phyloP scores from a whole-genome alignment of 2,797 vertebrate species.

The Clangula hyemalis region DNA sequence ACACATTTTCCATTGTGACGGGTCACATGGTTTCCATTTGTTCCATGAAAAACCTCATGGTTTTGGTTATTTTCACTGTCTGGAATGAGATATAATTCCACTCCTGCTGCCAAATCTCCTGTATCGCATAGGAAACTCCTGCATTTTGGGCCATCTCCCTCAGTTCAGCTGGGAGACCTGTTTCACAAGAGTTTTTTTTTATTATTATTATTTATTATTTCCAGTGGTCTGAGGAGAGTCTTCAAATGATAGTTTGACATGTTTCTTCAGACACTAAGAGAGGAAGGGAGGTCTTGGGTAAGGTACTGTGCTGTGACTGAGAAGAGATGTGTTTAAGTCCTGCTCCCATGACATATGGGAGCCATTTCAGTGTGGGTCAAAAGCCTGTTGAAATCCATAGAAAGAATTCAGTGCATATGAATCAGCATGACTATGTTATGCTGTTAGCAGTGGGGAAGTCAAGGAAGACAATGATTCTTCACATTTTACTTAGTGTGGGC shows the following conservation, averaged over 20 bases:
- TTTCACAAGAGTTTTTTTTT: not conserved
- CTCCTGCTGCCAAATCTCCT: conserved; percentile 51
- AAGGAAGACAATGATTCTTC: not conserved
- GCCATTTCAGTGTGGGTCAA: not conserved
- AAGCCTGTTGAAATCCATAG: not conserved
- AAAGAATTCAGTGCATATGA: not conserved
- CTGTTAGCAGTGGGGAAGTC: not conserved
- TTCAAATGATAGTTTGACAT: not conserved
- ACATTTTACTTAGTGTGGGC: not conserved
- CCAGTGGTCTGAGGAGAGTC: not conserved
- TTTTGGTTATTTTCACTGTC: conserved; percentile 66
- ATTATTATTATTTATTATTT: conserved; percentile 1
- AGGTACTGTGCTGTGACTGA: accelerated
- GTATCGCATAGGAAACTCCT: not conserved
- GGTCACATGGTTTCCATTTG: conserved; percentile 72
- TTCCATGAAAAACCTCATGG: conserved; percentile 59
- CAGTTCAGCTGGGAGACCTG: not conserved
- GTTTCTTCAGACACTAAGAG: not conserved
- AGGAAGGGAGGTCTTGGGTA: not conserved
- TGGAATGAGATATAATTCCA: conserved; percentile 61
- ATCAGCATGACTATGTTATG: not conserved
- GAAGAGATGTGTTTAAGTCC: accelerated
- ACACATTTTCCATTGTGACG: conserved; percentile 58
- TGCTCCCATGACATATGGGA: not conserved
- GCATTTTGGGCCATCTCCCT: not conserved